Evolutionary conservation across 2,888 invertebrate genomes (phyloP).

Genomic region (Lycaena phlaeas): DNA sequence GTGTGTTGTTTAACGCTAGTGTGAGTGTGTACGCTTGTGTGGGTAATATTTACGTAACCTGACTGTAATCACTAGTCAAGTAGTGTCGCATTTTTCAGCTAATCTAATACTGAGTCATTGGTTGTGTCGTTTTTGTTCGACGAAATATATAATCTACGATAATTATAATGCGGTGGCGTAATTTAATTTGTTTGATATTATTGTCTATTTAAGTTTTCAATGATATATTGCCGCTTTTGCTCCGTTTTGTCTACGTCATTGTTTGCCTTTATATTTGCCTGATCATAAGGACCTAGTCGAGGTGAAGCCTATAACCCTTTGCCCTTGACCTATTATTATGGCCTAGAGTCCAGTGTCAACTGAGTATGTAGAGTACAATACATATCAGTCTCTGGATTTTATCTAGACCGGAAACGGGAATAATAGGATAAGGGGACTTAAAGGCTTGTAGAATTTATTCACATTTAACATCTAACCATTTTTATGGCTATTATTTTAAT

Average conservation of each 20-base stretch:
- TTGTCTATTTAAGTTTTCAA: no score
- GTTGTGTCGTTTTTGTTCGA: conserved; percentile 41
- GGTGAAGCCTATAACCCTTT: no score
- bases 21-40: conserved; percentile 40
- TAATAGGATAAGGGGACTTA: no score
- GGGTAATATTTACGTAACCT: conserved; percentile 63
- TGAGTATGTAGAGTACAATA: no score
- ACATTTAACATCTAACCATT: no score
- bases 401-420: no score
- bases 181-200: conserved; percentile 19
- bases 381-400: no score
- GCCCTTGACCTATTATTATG: no score
- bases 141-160: conserved; percentile 40
- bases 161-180: conserved; percentile 38
- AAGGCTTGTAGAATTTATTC: no score
- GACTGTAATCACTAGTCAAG: conserved; percentile 59
- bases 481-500: no score
- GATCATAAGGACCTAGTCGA: not conserved
- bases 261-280: not conserved
- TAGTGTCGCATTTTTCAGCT: conserved; percentile 57
- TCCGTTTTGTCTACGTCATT: not conserved
- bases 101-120: conserved; percentile 65
- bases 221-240: not conserved
- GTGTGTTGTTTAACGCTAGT: conserved; percentile 23
- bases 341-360: no score